These are phyloP conservation scores for Menura novaehollandiae DNA, from an alignment of 2,113 vertebrate genomes.

Conservation along the genomic window DNA sequence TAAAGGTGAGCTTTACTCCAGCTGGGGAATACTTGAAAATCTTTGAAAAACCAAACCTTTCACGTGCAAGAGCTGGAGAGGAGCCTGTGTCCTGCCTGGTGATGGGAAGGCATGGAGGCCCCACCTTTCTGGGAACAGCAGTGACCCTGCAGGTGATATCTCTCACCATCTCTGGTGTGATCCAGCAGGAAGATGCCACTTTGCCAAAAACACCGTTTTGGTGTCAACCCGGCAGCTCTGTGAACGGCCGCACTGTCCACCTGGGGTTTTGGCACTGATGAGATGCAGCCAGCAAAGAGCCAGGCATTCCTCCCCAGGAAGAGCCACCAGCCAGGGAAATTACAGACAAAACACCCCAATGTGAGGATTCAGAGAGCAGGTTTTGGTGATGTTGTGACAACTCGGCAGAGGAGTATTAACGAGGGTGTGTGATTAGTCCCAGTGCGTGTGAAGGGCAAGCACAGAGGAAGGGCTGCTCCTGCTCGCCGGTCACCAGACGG, in stretches of 20 bases:
- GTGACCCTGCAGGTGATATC: background rate
- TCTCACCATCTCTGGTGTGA: background rate
- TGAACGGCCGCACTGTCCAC: fast-evolving
- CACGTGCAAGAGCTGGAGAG: background rate
- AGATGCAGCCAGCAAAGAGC: background rate
- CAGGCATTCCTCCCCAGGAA: background rate
- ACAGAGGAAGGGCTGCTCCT: background rate
- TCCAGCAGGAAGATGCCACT: background rate
- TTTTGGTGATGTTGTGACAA: background rate
- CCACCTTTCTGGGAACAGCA: fast-evolving
- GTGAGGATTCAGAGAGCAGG: background rate
- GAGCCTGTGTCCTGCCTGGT: background rate
- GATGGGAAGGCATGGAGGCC: fast-evolving
- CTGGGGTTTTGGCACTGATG: background rate
- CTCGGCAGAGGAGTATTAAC: background rate
- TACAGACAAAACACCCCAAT: background rate
- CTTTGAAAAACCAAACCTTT: background rate
- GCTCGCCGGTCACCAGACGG: fast-evolving
- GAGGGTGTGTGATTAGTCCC: background rate
- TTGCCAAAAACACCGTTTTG: background rate
- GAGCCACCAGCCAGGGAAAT: background rate
- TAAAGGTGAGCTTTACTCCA: background rate
- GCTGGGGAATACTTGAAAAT: background rate
- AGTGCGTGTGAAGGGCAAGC: background rate
- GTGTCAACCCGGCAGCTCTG: fast-evolving